Conservation (phyloP, 1,140 invertebrate genomes). For the Drosophila punjabiensis region DNA sequence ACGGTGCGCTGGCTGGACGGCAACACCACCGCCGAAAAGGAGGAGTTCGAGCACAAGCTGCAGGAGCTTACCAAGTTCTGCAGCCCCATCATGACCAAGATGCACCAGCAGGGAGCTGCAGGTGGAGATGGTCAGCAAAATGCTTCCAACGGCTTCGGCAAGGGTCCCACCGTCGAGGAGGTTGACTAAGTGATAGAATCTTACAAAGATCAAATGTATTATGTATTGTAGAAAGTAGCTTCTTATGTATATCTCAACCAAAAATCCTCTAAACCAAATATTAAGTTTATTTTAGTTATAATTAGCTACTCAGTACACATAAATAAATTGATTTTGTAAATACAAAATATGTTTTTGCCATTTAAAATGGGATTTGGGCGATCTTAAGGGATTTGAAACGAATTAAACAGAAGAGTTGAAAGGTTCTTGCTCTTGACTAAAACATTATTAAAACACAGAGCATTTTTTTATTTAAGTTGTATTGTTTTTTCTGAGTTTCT, state of each 20-base stretch:
- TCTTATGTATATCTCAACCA: conserved; percentile 24
- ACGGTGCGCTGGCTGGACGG: conserved; percentile 88
- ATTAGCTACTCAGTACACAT: too few species aligned
- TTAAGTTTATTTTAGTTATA: neutral
- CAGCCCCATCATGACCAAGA: conserved; percentile 87
- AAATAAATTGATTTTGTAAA: conserved; percentile 31
- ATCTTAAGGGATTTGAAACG: neutral
- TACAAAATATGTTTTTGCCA: neutral
- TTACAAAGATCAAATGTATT: neutral
- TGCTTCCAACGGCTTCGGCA: conserved; percentile 42
- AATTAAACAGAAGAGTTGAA: neutral
- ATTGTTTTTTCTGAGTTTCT: neutral
- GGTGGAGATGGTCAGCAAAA: conserved; percentile 82
- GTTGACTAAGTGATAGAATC: conserved; percentile 87
- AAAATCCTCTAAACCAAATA: neutral
- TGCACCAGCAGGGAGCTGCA: conserved; percentile 85
- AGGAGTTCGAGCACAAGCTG: conserved; percentile 88
- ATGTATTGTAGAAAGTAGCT: conserved; percentile 7
- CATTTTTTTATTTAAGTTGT: too few species aligned
- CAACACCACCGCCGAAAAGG: conserved; percentile 88
- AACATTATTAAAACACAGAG: too few species aligned
- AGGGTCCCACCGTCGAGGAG: conserved; percentile 90
- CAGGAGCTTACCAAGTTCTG: conserved; percentile 87
- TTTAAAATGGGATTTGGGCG: neutral
- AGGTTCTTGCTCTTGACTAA: too few species aligned